These are phyloP conservation scores for Microtus richardsoni DNA, from an alignment of 2,113 vertebrate genomes.

Conservation along the genomic window DNA sequence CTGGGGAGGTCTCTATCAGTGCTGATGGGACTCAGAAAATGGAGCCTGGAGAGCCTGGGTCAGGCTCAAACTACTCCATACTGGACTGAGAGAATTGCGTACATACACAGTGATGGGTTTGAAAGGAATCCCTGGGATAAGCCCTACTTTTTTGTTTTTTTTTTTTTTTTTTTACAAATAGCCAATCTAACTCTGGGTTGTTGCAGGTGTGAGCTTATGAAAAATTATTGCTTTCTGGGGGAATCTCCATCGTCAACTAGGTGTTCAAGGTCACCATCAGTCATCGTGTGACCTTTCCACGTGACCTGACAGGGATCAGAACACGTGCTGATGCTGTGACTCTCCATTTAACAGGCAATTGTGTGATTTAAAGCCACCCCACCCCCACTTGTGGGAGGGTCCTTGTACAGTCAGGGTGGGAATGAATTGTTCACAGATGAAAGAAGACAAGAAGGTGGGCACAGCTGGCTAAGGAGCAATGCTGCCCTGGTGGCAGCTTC, in stretches of 20 bases:
- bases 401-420: neutral
- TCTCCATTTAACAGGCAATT: neutral
- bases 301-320: neutral
- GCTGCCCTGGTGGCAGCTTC: neutral
- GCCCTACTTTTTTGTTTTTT: neutral
- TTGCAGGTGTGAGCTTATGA: neutral
- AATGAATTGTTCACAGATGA: accelerated
- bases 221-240: neutral
- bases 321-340: neutral
- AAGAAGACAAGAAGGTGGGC: accelerated
- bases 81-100: neutral
- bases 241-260: neutral
- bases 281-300: neutral
- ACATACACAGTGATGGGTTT: neutral
- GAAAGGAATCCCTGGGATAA: neutral
- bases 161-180: conserved; percentile 46
- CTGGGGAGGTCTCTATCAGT: neutral
- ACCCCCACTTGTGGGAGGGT: accelerated
- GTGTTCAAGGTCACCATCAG: neutral
- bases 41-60: neutral
- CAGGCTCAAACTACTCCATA: neutral
- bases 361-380: neutral
- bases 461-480: neutral
- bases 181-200: neutral
- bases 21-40: neutral